Conservation (phyloP, 2,888 invertebrate genomes). For the Stratiomys singularior region DNA sequence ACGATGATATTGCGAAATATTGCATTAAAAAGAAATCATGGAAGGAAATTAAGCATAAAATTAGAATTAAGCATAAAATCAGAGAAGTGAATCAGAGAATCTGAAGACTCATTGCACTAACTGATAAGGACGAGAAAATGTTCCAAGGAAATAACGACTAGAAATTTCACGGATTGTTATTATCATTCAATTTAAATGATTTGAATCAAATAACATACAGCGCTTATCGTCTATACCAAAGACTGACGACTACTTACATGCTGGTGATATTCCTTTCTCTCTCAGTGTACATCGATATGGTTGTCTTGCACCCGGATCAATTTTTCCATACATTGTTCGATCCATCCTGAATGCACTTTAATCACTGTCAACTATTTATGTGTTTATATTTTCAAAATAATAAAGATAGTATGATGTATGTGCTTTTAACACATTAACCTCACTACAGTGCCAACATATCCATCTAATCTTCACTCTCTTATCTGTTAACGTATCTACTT, state of each 20-base stretch:
- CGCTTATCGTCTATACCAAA: too few relatives aligned
- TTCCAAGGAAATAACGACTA: too few relatives aligned
- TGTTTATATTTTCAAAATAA: neutral
- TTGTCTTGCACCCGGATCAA: slow-evolving; percentile 84
- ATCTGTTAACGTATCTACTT: neutral
- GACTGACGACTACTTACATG: slow-evolving; percentile 75
- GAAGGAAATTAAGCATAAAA: too few relatives aligned
- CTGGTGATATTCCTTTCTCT: slow-evolving; percentile 84
- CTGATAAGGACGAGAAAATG: too few relatives aligned
- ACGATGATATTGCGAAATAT: too few relatives aligned
- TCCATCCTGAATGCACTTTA: slow-evolving; percentile 71
- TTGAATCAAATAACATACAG: too few relatives aligned
- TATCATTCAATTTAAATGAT: too few relatives aligned
- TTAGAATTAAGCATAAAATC: too few relatives aligned
- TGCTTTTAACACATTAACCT: neutral
- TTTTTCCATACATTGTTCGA: slow-evolving; percentile 90
- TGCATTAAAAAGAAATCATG: too few relatives aligned
- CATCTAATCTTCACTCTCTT: neutral
- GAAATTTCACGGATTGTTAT: too few relatives aligned
- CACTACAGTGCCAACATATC: slow-evolving; percentile 3
- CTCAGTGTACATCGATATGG: slow-evolving; percentile 86
- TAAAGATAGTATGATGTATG: neutral
- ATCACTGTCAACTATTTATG: neutral
- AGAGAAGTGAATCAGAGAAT: too few relatives aligned
- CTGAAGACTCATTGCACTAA: too few relatives aligned